Evolutionary conservation across 2,797 vertebrate species (phyloP).

Genomic region (Merluccius polli): DNA sequence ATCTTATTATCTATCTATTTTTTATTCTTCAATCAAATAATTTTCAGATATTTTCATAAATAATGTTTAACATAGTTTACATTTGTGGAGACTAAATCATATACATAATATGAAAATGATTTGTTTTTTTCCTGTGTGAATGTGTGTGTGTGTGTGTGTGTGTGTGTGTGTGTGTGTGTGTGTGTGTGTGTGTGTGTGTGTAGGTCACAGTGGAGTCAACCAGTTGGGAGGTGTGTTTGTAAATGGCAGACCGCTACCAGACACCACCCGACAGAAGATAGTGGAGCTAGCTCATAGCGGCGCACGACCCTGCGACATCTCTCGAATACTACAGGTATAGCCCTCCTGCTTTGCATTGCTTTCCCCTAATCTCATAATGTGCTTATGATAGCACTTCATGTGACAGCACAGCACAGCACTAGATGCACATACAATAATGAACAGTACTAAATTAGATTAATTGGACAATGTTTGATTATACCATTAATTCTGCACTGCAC

Average conservation of each 20-base stretch:
- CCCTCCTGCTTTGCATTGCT: neutral
- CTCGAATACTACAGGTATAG: conserved; percentile 92
- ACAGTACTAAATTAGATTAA: neutral
- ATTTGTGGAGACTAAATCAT: neutral
- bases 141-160: conserved; percentile 6
- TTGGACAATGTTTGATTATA: neutral
- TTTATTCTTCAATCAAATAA: no score
- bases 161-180: conserved; percentile 4
- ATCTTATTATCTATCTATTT: no score
- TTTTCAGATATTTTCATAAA: neutral
- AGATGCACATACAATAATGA: neutral
- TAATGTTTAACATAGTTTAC: neutral
- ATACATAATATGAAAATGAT: neutral
- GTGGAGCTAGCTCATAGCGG: conserved; percentile 97
- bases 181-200: conserved; percentile 32
- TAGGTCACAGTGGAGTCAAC: conserved; percentile 98
- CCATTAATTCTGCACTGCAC: neutral
- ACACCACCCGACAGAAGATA: conserved; percentile 97
- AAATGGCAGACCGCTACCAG: conserved; percentile 95
- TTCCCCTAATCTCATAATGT: neutral
- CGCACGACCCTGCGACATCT: conserved; percentile 96
- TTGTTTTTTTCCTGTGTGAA: neutral
- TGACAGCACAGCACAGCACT: neutral
- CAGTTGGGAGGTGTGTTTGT: conserved; percentile 98
- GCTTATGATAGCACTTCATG: neutral